Conservation (phyloP, 1,140 invertebrate species). For the Solenopsis invicta region DNA sequence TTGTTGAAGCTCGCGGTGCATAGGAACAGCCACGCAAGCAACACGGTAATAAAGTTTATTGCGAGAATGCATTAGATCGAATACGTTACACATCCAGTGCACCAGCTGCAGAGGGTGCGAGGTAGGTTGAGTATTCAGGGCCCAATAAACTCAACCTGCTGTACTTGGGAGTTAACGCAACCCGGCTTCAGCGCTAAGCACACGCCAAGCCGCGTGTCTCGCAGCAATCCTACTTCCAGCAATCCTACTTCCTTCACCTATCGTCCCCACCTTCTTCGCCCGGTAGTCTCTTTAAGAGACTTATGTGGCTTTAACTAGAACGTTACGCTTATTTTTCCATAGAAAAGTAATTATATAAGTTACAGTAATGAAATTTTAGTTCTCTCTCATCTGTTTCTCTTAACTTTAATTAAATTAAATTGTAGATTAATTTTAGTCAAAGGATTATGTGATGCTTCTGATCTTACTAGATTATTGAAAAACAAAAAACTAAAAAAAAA, state of each 20-base stretch:
- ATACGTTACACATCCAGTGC: conserved; percentile 75
- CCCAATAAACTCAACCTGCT: conserved; percentile 79
- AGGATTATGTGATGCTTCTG: neutral
- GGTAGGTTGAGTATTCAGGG: conserved; percentile 66
- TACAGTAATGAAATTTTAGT: neutral
- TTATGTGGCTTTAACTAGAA: conserved; percentile 32
- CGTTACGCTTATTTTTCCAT: neutral
- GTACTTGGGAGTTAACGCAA: conserved; percentile 81
- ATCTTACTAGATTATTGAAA: neutral
- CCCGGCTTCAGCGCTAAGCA: conserved; percentile 76
- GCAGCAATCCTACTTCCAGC: conserved; percentile 82
- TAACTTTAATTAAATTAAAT: neutral
- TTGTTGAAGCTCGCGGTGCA: conserved; percentile 60
- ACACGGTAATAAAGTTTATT: conserved; percentile 84
- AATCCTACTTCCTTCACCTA: conserved; percentile 80
- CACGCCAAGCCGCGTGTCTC: conserved; percentile 84
- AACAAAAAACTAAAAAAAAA: neutral
- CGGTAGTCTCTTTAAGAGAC: conserved; percentile 61
- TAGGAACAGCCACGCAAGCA: conserved; percentile 75
- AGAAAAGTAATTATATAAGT: conserved; percentile 10
- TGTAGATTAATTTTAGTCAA: neutral
- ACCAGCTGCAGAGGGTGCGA: conserved; percentile 23
- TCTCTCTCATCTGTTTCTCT: no score
- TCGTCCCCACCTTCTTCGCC: conserved; percentile 48
- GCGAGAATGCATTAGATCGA: conserved; percentile 83